These are phyloP conservation scores for Propithecus perrieri DNA, from an alignment of 2,797 vertebrate species.

Conservation along the genomic window DNA sequence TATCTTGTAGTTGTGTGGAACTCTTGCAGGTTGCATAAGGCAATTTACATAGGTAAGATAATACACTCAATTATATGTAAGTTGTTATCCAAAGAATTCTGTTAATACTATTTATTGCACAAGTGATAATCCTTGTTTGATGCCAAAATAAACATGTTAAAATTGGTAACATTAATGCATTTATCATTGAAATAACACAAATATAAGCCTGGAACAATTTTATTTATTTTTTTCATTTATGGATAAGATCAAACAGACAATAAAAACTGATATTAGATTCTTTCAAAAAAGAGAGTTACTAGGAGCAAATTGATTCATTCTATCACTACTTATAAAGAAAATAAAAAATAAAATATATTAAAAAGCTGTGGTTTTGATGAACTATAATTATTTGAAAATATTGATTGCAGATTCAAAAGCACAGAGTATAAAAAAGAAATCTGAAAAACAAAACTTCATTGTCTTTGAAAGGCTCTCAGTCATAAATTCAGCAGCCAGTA, in stretches of 20 bases:
- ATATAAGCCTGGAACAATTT: background rate
- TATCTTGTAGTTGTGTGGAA: constrained; percentile 10
- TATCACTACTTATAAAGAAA: background rate
- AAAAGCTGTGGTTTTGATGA: background rate
- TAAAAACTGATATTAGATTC: background rate
- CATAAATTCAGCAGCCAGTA: background rate
- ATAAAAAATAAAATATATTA: background rate
- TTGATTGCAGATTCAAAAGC: background rate
- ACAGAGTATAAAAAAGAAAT: background rate
- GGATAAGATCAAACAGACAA: background rate
- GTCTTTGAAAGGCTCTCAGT: background rate
- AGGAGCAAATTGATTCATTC: background rate
- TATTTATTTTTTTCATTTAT: constrained; percentile 1
- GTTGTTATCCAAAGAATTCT: background rate
- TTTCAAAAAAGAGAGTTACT: background rate
- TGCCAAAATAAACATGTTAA: constrained; percentile 8
- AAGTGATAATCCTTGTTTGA: background rate
- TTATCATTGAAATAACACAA: constrained; percentile 18
- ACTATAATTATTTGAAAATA: background rate
- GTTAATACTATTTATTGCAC: constrained; percentile 28
- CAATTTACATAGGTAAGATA: constrained; percentile 23
- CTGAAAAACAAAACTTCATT: background rate
- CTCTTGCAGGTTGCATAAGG: background rate
- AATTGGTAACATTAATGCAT: background rate
- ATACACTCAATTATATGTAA: background rate